phyloP scores from a whole-genome alignment of 2,113 vertebrate genomes.

The Scytalopus superciliaris region DNA sequence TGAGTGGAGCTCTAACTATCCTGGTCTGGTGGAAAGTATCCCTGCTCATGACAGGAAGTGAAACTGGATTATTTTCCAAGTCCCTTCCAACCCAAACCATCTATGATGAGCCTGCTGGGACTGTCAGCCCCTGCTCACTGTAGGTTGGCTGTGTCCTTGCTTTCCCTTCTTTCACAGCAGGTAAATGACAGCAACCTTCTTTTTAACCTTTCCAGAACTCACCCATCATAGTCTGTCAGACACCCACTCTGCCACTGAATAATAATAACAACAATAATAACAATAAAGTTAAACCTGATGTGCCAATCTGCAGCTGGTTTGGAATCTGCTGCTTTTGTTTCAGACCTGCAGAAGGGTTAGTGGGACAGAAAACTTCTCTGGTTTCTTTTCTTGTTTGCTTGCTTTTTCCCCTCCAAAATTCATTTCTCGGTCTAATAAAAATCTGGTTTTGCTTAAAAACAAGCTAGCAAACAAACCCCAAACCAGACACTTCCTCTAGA shows the following conservation, averaged over 20 bases:
- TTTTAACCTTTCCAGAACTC: not conserved
- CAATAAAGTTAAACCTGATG: not conserved
- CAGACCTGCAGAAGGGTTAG: not conserved
- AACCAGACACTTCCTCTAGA: not conserved
- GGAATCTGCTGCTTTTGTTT: not conserved
- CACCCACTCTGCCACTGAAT: not conserved
- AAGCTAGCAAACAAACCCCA: not conserved
- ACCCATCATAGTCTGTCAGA: not conserved
- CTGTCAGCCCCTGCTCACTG: not conserved
- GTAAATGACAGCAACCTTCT: not conserved
- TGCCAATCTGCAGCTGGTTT: not conserved
- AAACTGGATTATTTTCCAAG: accelerated
- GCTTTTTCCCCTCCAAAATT: not conserved
- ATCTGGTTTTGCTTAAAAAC: not conserved
- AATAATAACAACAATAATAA: not conserved
- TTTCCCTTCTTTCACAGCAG: not conserved
- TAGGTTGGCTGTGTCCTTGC: not conserved
- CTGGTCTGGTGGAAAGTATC: not conserved
- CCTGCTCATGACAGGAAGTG: not conserved
- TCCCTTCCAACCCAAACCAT: not conserved
- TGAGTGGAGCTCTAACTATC: not conserved
- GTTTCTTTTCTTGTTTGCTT: not conserved
- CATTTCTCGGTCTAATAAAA: not conserved
- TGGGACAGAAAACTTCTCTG: not conserved
- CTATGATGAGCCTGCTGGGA: not conserved